Conservation (phyloP, 2,113 vertebrate genomes). For the Heterocephalus glaber region DNA sequence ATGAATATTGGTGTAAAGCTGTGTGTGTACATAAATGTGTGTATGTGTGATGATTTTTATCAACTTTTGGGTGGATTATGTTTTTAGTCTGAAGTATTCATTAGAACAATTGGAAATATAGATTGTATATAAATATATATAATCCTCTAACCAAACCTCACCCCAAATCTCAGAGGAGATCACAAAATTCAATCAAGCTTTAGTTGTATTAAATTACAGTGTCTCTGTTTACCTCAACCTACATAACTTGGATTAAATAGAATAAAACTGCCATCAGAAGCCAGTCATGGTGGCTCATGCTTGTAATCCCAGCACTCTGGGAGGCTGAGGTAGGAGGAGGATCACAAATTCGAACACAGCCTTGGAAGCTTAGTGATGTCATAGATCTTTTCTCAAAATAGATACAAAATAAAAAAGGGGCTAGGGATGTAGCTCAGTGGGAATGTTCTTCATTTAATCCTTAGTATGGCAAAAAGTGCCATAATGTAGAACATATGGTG, state of each 20-base stretch:
- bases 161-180: conserved; percentile 7
- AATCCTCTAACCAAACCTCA: background rate
- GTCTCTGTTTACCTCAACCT: background rate
- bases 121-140: no score
- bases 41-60: background rate
- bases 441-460: background rate
- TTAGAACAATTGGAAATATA: conserved; percentile 38
- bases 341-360: background rate
- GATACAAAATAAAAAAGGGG: background rate
- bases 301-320: background rate
- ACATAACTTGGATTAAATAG: background rate
- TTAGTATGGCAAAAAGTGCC: background rate
- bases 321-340: background rate
- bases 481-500: background rate
- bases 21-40: background rate
- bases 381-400: background rate
- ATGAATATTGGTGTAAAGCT: conserved; percentile 15
- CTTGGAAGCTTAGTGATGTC: background rate
- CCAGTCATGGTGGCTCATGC: background rate
- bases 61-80: background rate
- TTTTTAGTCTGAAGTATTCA: conserved; percentile 3
- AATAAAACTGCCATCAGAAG: background rate
- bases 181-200: conserved; percentile 11
- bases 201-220: background rate
- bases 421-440: background rate